phyloP scores from a whole-genome alignment of 2,113 vertebrate species.

The Antigone vipio region DNA sequence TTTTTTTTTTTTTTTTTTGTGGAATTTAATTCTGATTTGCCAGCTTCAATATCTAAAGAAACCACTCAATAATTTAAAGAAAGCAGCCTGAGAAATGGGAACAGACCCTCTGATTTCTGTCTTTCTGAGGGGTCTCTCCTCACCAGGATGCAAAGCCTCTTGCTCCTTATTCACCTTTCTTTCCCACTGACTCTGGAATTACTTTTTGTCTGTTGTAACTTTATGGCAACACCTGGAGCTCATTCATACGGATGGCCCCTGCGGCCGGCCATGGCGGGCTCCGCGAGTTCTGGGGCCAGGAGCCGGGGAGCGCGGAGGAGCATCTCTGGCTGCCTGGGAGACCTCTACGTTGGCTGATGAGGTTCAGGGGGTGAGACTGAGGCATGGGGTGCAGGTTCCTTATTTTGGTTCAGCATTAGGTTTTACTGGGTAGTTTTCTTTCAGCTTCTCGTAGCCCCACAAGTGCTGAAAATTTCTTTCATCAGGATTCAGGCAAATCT shows the following conservation, averaged over 20 bases:
- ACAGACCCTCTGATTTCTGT: not conserved
- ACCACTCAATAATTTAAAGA: not conserved
- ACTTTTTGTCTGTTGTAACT: not conserved
- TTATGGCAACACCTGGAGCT: not conserved
- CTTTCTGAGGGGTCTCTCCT: not conserved
- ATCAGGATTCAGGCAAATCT: not conserved
- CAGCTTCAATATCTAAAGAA: not conserved
- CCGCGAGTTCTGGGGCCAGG: accelerated
- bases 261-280: accelerated
- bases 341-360: not conserved
- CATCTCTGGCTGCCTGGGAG: not conserved
- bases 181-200: not conserved
- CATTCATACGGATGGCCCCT: accelerated
- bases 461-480: not conserved
- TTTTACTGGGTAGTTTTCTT: not conserved
- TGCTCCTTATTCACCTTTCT: not conserved
- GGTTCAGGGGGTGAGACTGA: accelerated
- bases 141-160: not conserved
- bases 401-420: not conserved
- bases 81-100: not conserved
- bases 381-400: not conserved
- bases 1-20: not conserved
- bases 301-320: not conserved
- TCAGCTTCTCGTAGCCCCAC: not conserved
- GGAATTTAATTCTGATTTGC: not conserved